Conservation (phyloP, 2,113 vertebrate species). For the Zosterops borbonicus region DNA sequence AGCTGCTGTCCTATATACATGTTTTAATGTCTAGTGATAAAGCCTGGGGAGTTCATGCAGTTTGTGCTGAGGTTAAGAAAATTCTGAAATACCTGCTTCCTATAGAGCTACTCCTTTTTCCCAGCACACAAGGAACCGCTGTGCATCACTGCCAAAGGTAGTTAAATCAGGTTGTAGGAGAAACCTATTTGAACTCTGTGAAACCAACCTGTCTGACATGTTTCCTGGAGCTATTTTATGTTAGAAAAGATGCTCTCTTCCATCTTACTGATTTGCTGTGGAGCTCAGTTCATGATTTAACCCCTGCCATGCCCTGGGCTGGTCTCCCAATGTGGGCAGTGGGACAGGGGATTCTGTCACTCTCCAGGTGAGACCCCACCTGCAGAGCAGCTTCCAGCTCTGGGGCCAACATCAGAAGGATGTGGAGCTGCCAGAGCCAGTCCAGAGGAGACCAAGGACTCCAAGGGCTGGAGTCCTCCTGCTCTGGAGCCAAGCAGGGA, state of each 20-base stretch:
- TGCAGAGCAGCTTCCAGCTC: neutral
- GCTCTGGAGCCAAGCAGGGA: neutral
- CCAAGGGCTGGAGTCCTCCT: neutral
- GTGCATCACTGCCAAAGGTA: neutral
- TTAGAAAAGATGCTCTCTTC: neutral
- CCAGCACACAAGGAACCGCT: accelerated
- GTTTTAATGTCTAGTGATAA: neutral
- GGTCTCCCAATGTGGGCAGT: accelerated
- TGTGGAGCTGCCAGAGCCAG: accelerated
- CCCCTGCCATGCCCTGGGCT: neutral
- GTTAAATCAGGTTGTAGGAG: neutral
- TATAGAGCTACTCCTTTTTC: neutral
- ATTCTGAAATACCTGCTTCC: neutral
- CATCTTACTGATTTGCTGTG: accelerated
- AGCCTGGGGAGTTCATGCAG: neutral
- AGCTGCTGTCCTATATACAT: neutral
- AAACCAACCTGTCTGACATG: neutral
- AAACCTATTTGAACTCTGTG: neutral
- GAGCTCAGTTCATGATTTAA: neutral
- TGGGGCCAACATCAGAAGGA: neutral
- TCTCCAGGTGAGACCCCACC: neutral
- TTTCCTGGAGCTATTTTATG: neutral
- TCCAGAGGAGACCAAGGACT: neutral
- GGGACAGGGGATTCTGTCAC: accelerated
- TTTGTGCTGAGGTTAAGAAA: neutral